These are phyloP conservation scores for Todus mexicanus DNA, from an alignment of 2,797 vertebrate genomes.

Conservation along the genomic window DNA sequence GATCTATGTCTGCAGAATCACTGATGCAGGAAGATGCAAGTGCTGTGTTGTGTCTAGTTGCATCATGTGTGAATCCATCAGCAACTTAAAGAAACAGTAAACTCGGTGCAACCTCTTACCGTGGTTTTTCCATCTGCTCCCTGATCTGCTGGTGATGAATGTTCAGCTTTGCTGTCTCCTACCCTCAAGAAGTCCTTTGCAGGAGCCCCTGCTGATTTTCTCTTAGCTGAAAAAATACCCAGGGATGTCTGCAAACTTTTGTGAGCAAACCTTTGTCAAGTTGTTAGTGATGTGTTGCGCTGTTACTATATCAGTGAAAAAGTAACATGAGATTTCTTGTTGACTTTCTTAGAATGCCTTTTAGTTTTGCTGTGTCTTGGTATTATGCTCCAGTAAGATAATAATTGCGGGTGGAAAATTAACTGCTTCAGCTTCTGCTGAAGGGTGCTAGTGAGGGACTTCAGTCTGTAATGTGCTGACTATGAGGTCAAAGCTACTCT, in stretches of 20 bases:
- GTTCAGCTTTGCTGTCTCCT: background rate
- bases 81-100: constrained; percentile 57
- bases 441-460: background rate
- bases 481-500: background rate
- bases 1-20: constrained; percentile 58
- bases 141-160: constrained; percentile 1
- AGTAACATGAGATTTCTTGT: background rate
- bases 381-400: background rate
- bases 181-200: background rate
- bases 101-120: constrained; percentile 2
- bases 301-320: accelerated
- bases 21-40: constrained; percentile 67
- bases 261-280: background rate
- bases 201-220: background rate
- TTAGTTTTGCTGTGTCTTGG: background rate
- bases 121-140: constrained; percentile 53
- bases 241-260: background rate
- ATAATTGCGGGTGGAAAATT: background rate
- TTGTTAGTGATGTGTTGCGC: accelerated
- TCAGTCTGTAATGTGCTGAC: accelerated
- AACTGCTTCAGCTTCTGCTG: background rate
- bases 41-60: constrained; percentile 63
- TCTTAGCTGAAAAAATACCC: background rate
- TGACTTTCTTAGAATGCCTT: background rate
- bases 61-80: constrained; percentile 70